These are phyloP conservation scores for Hydrolagus colliei DNA, from an alignment of 2,797 vertebrate species.

Conservation along the genomic window DNA sequence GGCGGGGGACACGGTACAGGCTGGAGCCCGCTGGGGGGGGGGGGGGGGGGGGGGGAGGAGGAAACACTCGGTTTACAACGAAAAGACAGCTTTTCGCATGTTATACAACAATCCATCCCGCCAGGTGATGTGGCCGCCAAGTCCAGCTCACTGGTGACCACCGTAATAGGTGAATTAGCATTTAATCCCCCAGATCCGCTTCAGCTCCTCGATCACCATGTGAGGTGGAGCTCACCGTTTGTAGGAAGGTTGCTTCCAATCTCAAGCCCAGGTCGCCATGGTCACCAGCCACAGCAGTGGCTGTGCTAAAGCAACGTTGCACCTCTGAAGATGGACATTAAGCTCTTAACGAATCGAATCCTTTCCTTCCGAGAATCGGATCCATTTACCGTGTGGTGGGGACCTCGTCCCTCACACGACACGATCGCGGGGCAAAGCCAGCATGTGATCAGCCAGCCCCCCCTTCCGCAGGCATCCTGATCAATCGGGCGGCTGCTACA, in stretches of 20 bases:
- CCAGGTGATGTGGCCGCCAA: background rate
- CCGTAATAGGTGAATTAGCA: constrained; percentile 3
- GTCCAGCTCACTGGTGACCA: background rate
- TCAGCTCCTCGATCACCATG: background rate
- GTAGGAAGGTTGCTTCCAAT: background rate
- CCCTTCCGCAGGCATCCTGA: background rate
- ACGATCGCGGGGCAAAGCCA: background rate
- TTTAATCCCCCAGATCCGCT: constrained; percentile 12
- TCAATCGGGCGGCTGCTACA: background rate
- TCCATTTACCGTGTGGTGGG: background rate
- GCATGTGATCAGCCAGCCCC: background rate
- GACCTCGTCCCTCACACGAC: background rate
- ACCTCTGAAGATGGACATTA: background rate
- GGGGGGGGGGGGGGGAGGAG: no score
- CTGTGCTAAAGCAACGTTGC: background rate
- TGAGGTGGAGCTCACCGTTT: background rate
- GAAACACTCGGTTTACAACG: background rate
- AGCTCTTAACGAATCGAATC: background rate
- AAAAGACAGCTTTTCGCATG: background rate
- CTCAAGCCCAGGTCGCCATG: background rate
- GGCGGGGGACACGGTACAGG: no score
- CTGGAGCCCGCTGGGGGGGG: no score
- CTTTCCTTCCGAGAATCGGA: background rate
- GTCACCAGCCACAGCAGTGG: constrained; percentile 3
- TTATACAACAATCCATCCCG: background rate